A percentile compares a stretch with the other conserved stretches of the same genome.
These are phyloP conservation scores for Syrmaticus mikado DNA, from an alignment of 2,113 vertebrate species.

Conservation along the genomic window DNA sequence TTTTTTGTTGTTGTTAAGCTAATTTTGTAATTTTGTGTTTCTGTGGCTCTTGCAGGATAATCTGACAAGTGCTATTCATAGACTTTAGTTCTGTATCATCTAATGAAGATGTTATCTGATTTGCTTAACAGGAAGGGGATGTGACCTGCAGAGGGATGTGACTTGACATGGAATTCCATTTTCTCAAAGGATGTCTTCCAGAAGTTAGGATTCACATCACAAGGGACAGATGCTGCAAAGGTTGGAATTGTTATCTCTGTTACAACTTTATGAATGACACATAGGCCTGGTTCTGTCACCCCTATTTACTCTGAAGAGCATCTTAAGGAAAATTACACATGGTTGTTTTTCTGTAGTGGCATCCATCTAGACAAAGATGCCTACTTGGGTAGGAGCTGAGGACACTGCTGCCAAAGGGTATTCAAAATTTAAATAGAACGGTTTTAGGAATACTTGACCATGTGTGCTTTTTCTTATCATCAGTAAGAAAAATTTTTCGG, in stretches of 20 bases:
- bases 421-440: not conserved
- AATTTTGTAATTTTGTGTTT: conserved; percentile 56
- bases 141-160: not conserved
- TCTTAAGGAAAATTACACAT: not conserved
- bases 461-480: not conserved
- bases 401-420: not conserved
- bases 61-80: not conserved
- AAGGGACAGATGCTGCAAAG: not conserved
- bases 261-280: not conserved
- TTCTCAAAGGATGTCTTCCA: conserved; percentile 5
- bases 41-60: not conserved
- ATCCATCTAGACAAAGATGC: not conserved
- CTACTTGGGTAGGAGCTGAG: not conserved
- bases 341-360: not conserved
- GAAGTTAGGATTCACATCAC: conserved; percentile 40
- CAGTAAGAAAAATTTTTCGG: not conserved
- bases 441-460: not conserved
- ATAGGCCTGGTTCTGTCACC: not conserved
- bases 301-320: not conserved
- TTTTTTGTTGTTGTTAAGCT: not conserved
- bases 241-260: conserved; percentile 48
- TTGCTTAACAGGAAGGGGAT: conserved; percentile 6
- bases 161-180: conserved; percentile 22
- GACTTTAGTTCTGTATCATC: not conserved
- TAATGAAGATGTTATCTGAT: conserved; percentile 6